These are phyloP conservation scores for Drosophila trichaetosa DNA, from an alignment of 2,888 invertebrate species.

Conservation along the genomic window DNA sequence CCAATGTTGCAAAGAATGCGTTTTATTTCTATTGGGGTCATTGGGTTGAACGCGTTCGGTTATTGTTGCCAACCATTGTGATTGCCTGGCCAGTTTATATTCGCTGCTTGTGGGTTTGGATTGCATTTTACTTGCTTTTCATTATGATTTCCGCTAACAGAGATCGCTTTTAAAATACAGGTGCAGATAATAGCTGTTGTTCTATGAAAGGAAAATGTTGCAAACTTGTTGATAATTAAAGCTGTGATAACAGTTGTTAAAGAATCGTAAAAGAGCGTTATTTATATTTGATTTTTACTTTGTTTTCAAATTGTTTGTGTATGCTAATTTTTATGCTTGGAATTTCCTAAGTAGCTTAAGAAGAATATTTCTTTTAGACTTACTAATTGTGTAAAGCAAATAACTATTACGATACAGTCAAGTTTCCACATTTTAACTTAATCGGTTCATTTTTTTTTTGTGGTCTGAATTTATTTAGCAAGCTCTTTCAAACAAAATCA, in stretches of 20 bases:
- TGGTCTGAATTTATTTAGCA: too few species aligned
- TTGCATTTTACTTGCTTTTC: slow-evolving; percentile 28
- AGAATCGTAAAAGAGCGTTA: neutral
- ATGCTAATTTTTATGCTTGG: neutral
- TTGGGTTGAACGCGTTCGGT: slow-evolving; percentile 63
- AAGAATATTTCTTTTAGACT: neutral
- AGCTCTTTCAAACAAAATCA: neutral
- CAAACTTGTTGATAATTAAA: slow-evolving; percentile 22
- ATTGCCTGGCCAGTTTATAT: slow-evolving; percentile 32
- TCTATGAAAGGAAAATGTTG: slow-evolving; percentile 5
- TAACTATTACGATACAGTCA: neutral
- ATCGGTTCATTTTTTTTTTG: neutral
- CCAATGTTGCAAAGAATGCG: slow-evolving; percentile 62
- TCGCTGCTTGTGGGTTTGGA: neutral
- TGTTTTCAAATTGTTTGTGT: neutral
- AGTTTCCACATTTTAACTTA: neutral
- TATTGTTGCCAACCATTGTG: slow-evolving; percentile 59
- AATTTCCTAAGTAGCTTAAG: neutral
- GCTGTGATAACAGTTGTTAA: slow-evolving; percentile 13
- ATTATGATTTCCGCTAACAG: slow-evolving; percentile 48
- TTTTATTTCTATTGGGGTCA: slow-evolving; percentile 78
- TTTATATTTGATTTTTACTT: neutral
- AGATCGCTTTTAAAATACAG: slow-evolving; percentile 38
- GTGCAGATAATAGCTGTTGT: slow-evolving; percentile 33
- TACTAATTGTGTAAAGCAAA: neutral